phyloP scores from a whole-genome alignment of 1,140 invertebrate species.

The Leguminivora glycinivorella region DNA sequence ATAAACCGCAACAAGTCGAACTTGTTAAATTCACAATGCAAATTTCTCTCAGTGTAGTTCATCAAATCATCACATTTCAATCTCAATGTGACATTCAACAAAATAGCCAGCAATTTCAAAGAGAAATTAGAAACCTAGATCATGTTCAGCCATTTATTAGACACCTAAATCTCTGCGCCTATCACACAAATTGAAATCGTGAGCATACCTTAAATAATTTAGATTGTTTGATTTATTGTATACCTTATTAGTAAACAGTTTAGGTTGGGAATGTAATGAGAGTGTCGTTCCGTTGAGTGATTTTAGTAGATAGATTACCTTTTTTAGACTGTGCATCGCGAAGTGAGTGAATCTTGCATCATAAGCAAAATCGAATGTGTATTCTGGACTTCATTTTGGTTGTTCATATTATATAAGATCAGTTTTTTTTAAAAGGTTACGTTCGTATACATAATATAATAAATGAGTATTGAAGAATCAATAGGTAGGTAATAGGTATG shows the following conservation, averaged over 20 bases:
- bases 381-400: too few relatives aligned
- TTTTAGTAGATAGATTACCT: not conserved
- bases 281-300: conserved; percentile 41
- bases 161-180: conserved; percentile 10
- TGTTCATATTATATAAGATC: too few relatives aligned
- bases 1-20: too few relatives aligned
- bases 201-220: conserved; percentile 22
- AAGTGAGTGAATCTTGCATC: too few relatives aligned
- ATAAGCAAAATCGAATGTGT: too few relatives aligned
- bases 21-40: too few relatives aligned
- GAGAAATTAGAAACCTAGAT: conserved; percentile 24
- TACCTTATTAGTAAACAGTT: not conserved
- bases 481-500: too few relatives aligned
- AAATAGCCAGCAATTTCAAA: not conserved
- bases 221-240: not conserved
- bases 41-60: too few relatives aligned
- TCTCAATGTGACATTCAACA: not conserved
- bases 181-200: conserved; percentile 25
- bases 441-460: too few relatives aligned
- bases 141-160: conserved; percentile 12
- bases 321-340: not conserved
- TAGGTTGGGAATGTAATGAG: conserved; percentile 37
- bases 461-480: too few relatives aligned
- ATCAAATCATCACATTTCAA: too few relatives aligned
- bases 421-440: too few relatives aligned